These are phyloP conservation scores for Pectinophora gossypiella DNA, from an alignment of 1,140 invertebrate genomes.

Conservation along the genomic window DNA sequence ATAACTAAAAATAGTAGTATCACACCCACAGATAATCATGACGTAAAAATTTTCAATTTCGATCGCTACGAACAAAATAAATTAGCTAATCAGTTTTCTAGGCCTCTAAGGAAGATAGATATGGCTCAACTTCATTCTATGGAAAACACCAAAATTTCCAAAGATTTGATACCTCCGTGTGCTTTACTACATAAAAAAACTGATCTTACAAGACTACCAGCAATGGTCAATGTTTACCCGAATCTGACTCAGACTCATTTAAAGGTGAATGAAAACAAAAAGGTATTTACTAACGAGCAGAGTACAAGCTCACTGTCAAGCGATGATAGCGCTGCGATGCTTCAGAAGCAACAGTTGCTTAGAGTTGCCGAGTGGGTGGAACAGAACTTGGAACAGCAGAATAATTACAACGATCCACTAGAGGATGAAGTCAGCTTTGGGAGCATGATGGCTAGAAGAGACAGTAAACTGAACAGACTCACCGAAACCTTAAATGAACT, in stretches of 20 bases:
- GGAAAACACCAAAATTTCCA: conserved; percentile 67
- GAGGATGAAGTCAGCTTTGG: conserved; percentile 54
- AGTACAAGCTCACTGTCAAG: conserved; percentile 72
- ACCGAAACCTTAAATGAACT: conserved; percentile 63
- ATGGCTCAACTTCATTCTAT: conserved; percentile 62
- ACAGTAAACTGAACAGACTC: conserved; percentile 54
- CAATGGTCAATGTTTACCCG: conserved; percentile 64
- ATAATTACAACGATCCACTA: conserved; percentile 63
- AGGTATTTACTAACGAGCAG: conserved; percentile 68
- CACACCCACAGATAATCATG: conserved; percentile 46
- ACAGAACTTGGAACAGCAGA: conserved; percentile 74
- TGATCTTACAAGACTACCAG: conserved; percentile 31
- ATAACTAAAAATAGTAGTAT: conserved; percentile 28
- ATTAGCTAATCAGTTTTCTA: conserved; percentile 44
- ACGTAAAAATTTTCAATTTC: conserved; percentile 73
- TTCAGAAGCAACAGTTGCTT: conserved; percentile 78
- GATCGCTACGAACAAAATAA: conserved; percentile 71
- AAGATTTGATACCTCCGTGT: conserved; percentile 50
- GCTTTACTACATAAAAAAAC: conserved; percentile 34
- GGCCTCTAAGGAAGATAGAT: conserved; percentile 61
- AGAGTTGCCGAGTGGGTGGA: conserved; percentile 83
- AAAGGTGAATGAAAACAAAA: conserved; percentile 64
- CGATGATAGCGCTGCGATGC: conserved; percentile 69
- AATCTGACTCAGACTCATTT: conserved; percentile 67
- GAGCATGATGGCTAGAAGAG: conserved; percentile 38